phyloP scores from a whole-genome alignment of 2,113 vertebrate species.

The Microtus montanus region DNA sequence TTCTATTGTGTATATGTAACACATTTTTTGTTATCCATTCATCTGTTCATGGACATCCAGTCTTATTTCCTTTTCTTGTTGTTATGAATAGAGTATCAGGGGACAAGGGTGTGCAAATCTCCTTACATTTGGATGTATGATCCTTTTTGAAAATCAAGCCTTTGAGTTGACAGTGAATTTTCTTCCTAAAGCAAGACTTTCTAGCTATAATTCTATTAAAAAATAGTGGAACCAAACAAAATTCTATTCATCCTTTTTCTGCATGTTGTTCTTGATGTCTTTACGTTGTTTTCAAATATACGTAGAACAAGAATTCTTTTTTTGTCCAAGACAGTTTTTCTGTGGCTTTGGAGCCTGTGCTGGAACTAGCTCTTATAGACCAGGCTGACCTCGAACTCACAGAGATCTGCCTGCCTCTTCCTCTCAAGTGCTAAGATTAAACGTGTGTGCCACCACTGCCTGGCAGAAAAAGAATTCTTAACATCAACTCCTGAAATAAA shows the following conservation, averaged over 20 bases:
- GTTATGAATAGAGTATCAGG: no score
- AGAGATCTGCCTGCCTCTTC: no score
- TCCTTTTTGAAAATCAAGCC: neutral
- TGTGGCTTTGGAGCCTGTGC: no score
- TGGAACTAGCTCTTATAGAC: no score
- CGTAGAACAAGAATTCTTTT: neutral
- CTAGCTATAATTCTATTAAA: neutral
- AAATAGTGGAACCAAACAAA: neutral
- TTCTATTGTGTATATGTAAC: neutral
- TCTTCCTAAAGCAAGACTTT: neutral
- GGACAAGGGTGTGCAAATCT: neutral
- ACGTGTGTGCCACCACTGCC: no score
- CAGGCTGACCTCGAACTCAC: no score
- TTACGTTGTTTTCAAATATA: neutral
- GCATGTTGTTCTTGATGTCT: neutral
- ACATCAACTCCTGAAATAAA: neutral
- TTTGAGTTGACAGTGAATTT: neutral
- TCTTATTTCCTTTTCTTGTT: neutral
- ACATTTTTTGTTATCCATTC: neutral
- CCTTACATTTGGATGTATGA: neutral
- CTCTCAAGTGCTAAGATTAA: no score
- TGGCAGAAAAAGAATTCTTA: neutral
- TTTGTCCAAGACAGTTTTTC: no score
- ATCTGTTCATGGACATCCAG: neutral
- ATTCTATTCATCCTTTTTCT: neutral